Base-by-base conservation (phyloP, 2,888 invertebrate genomes). In the Perithous albicinctus region DNA sequence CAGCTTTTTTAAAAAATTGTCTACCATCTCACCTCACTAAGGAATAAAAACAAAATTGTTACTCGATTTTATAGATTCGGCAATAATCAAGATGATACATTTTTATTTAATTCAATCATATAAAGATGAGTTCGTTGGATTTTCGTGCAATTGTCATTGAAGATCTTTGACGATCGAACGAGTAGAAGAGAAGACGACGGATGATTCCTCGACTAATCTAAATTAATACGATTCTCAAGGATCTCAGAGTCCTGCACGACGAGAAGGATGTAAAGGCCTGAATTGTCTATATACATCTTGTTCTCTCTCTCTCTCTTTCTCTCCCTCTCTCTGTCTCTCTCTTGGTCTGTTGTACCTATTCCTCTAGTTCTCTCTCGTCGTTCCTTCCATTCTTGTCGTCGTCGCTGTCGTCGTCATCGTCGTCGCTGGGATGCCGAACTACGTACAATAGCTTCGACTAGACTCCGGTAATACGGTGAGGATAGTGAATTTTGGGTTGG, bases 401-500 rank as follows among this genome's bases (percentile, higher is more conserved):
- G 63, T 61, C 67, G 69, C 63, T 56, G 67, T 67, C 29, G 61
- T 61, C 67, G 61, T 48, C 48, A 54, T 69, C 77, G 63, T 51
- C 32, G 74, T 59, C 73, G 73, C 61, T 54, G 73, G 83, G 80
- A 85, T 83, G 83, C 83, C 84, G 76, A 87, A 85, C 80, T 82
- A 85, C 59, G 59, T 72, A 72, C 86, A 87, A 87, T 85, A 77
- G 80, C 82, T 86, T 84, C 85, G 84, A 84, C 87, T 85, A 86
- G 84, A 87, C 83, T 85, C 75, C 76, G 86, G 85, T 86, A 87
- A 88, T 87, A 86, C 86, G 84, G 82, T 72, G 85, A 85, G 87
- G 84, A 87, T 85, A 86, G 88, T 85, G 87, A 88, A 89, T 89
- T 89, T 89, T 86, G 87, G 85, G 88, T 88, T 88, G 89, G 88